Percentiles rank a stretch among this genome's conserved stretches.
Conservation (phyloP, 1,140 invertebrate species). For the Cylas formicarius region DNA sequence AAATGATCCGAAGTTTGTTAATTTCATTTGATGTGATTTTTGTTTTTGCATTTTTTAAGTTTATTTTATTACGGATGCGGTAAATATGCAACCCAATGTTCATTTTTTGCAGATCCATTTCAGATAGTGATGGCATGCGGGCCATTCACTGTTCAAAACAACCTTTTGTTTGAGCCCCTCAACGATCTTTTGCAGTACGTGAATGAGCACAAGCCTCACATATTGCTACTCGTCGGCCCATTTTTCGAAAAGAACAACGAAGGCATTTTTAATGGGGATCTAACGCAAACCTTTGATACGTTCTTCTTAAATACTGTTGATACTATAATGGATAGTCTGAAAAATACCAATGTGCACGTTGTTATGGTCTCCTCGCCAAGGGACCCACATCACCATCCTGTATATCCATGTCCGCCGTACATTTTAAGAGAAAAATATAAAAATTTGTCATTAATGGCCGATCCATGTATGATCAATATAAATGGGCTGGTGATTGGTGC, state of each 20-base stretch:
- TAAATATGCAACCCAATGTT: not conserved
- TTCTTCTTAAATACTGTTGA: conserved; percentile 63
- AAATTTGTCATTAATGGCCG: conserved; percentile 58
- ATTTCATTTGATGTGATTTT: no score
- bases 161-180: conserved; percentile 72
- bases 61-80: no score
- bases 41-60: no score
- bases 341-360: conserved; percentile 53
- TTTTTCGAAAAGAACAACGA: conserved; percentile 68
- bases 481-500: conserved; percentile 68
- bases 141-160: conserved; percentile 72
- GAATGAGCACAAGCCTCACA: conserved; percentile 62
- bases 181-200: conserved; percentile 67
- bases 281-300: conserved; percentile 58
- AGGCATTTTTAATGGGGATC: conserved; percentile 49
- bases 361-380: conserved; percentile 66
- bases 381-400: conserved; percentile 67
- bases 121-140: conserved; percentile 71
- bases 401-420: conserved; percentile 78
- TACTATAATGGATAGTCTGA: conserved; percentile 49
- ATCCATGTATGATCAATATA: conserved; percentile 73
- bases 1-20: no score
- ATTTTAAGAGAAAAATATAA: conserved; percentile 45
- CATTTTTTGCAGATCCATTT: conserved; percentile 40
- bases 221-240: conserved; percentile 75